Percentiles rank a stretch among this genome's conserved stretches.
Conservation (phyloP, 2,797 vertebrate genomes). For the Centroberyx gerrardi region DNA sequence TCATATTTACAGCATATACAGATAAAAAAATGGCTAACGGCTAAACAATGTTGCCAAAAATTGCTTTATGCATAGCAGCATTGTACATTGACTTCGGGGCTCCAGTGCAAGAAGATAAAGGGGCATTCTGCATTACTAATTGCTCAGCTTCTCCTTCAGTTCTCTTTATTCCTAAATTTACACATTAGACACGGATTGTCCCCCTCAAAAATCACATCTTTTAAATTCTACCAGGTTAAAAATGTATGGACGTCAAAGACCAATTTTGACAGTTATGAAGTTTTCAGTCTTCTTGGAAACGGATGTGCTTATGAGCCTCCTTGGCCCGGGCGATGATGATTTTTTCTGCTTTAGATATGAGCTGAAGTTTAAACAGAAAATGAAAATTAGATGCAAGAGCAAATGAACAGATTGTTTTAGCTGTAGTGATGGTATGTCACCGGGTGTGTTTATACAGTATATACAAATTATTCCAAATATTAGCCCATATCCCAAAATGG, state of each 20-base stretch:
- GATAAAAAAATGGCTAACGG: constrained; percentile 8
- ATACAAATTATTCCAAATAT: background rate
- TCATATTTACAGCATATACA: constrained; percentile 78
- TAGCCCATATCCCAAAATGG: background rate
- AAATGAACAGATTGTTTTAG: background rate
- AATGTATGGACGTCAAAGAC: background rate
- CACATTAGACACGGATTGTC: background rate
- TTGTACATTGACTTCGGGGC: background rate
- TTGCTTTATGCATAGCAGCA: constrained; percentile 33
- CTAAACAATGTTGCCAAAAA: constrained; percentile 20
- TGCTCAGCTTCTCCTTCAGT: background rate
- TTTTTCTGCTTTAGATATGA: constrained; percentile 97
- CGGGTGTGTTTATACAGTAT: background rate
- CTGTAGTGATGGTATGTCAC: background rate
- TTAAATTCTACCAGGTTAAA: constrained; percentile 4
- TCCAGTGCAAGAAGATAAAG: constrained; percentile 55
- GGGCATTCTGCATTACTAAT: background rate
- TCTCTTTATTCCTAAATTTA: constrained; percentile 10
- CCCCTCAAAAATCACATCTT: background rate
- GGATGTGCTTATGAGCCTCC: constrained; percentile 92
- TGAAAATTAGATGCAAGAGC: constrained; percentile 16
- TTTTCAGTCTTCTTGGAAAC: constrained; percentile 89
- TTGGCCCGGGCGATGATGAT: constrained; percentile 92
- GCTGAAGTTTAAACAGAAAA: constrained; percentile 70
- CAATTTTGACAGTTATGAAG: background rate